These are phyloP conservation scores for Cylloceria caligata DNA, from an alignment of 2,888 invertebrate species.

Conservation along the genomic window DNA sequence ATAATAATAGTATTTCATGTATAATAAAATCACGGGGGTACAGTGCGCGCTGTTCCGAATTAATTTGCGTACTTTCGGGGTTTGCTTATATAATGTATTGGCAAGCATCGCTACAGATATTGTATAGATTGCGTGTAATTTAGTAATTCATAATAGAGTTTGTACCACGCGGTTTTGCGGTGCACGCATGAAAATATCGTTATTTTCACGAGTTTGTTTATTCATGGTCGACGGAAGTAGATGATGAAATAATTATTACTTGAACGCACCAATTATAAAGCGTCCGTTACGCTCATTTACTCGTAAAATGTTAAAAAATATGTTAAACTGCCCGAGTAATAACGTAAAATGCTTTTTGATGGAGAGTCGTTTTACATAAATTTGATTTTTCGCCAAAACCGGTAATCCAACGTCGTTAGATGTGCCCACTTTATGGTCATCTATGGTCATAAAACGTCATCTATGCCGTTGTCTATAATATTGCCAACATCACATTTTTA, in stretches of 20 bases:
- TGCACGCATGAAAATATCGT: constrained; percentile 29
- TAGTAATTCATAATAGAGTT: constrained; percentile 27
- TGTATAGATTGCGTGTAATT: constrained; percentile 6
- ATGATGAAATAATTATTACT: constrained; percentile 43
- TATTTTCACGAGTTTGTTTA: constrained; percentile 4
- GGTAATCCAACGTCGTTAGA: not conserved
- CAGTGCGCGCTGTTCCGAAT: constrained; percentile 14
- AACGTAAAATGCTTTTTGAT: constrained; percentile 7
- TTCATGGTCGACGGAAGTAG: not conserved
- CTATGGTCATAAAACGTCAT: not conserved
- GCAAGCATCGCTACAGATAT: not conserved
- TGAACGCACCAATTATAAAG: not conserved
- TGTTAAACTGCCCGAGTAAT: constrained; percentile 29
- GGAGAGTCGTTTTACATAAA: constrained; percentile 12
- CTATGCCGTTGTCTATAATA: constrained; percentile 3
- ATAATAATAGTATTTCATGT: constrained; percentile 23
- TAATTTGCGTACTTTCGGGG: constrained; percentile 24
- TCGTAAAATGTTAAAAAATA: not conserved
- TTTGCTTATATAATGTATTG: constrained; percentile 9
- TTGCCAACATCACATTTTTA: constrained; percentile 33
- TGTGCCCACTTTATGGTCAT: not conserved
- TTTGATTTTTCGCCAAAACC: constrained; percentile 19
- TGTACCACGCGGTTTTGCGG: not conserved
- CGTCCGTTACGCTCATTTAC: not conserved
- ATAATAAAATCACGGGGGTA: not conserved